These are phyloP conservation scores for Drosophila peninsularis DNA, from an alignment of 2,888 invertebrate genomes.

Conservation along the genomic window DNA sequence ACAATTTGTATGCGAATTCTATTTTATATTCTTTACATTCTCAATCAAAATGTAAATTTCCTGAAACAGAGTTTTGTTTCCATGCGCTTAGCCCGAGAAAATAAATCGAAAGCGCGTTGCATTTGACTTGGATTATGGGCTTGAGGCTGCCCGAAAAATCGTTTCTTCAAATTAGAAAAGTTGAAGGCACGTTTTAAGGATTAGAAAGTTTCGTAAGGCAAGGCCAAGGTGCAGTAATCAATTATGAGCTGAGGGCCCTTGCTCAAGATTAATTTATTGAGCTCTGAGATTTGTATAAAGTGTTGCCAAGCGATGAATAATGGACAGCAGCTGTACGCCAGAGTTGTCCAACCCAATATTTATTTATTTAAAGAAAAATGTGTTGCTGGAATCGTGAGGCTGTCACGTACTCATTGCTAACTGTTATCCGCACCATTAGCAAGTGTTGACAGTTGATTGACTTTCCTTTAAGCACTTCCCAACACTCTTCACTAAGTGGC, in stretches of 20 bases:
- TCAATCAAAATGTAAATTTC: constrained; percentile 11
- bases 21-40: neutral
- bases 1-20: neutral
- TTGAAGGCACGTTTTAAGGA: constrained; percentile 29
- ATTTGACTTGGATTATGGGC: constrained; percentile 26
- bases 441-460: constrained; percentile 33
- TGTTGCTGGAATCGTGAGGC: neutral
- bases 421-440: constrained; percentile 15
- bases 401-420: constrained; percentile 18
- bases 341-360: neutral
- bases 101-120: constrained; percentile 3
- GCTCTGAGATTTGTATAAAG: neutral
- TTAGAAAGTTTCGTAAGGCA: constrained; percentile 15
- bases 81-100: neutral
- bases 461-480: constrained; percentile 27
- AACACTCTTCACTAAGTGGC: constrained; percentile 29
- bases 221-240: neutral
- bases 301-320: neutral
- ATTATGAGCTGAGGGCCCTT: neutral
- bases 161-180: constrained; percentile 18
- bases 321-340: neutral
- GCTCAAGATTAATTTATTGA: neutral
- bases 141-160: neutral
- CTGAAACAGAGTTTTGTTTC: neutral
- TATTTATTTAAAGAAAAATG: neutral